A percentile compares a stretch with the other conserved stretches of the same genome.
phyloP scores from a whole-genome alignment of 2,113 vertebrate species.

The Synodontis membranacea region DNA sequence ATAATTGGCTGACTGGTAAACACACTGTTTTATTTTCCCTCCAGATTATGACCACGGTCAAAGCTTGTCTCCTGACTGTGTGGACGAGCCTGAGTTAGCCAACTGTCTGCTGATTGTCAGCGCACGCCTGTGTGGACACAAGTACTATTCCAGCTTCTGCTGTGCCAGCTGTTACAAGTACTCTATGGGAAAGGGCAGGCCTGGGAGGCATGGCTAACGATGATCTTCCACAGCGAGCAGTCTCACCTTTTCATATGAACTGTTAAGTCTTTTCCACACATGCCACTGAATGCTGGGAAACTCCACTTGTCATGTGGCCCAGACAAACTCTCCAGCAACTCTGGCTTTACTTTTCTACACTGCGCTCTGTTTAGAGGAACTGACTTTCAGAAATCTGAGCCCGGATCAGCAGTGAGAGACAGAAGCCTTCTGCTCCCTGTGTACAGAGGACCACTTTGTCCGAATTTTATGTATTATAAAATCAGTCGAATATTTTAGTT shows the following conservation, averaged over 20 bases:
- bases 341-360: background rate
- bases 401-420: conserved; percentile 12
- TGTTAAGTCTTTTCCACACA: background rate
- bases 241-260: background rate
- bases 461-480: conserved; percentile 29
- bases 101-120: conserved; percentile 91
- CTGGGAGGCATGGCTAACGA: conserved; percentile 41
- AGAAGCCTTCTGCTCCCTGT: background rate
- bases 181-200: conserved; percentile 45
- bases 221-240: background rate
- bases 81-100: conserved; percentile 88
- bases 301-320: background rate
- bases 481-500: background rate
- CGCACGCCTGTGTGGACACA: conserved; percentile 85
- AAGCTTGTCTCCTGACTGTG: conserved; percentile 70
- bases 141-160: conserved; percentile 94
- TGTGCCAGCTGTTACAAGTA: conserved; percentile 86
- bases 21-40: background rate
- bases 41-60: conserved; percentile 31
- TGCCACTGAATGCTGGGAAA: background rate
- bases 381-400: conserved; percentile 28
- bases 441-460: background rate
- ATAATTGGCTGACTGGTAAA: background rate
- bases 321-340: background rate
- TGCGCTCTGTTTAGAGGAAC: conserved; percentile 3